Evolutionary conservation across 2,888 invertebrate species (phyloP).

Genomic region (Poecilobothrus nobilitatus): DNA sequence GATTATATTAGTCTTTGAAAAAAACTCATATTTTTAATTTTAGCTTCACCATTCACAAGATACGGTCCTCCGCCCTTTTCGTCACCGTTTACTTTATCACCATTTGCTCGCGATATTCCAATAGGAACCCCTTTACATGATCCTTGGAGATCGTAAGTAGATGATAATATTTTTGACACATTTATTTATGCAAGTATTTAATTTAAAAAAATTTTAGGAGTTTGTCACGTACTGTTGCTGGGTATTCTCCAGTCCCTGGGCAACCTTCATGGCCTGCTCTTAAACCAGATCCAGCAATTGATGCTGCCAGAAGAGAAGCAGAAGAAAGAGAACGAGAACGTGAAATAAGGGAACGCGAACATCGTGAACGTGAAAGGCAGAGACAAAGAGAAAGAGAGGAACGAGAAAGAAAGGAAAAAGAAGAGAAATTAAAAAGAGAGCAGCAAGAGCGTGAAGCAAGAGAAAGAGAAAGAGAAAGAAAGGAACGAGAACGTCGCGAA

Average conservation of each 20-base stretch:
- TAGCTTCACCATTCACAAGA: slow-evolving; percentile 72
- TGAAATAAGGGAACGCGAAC: slow-evolving; percentile 42
- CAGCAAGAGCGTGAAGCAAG: slow-evolving; percentile 53
- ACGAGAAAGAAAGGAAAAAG: slow-evolving; percentile 44
- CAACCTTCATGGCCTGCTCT: slow-evolving; percentile 53
- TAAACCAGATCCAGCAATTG: slow-evolving; percentile 56
- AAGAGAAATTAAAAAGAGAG: slow-evolving; percentile 47
- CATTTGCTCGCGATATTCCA: slow-evolving; percentile 57
- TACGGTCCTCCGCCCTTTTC: slow-evolving; percentile 63
- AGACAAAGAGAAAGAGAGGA: slow-evolving; percentile 41
- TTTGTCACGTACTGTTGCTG: slow-evolving; percentile 52
- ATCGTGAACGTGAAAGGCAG: slow-evolving; percentile 42
- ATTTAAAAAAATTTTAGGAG: slow-evolving; percentile 27
- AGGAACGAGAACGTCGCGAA: slow-evolving; percentile 52
- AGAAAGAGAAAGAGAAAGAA: slow-evolving; percentile 49
- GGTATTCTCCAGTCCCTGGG: slow-evolving; percentile 47
- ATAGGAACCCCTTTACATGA: slow-evolving; percentile 51
- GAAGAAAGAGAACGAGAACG: slow-evolving; percentile 46
- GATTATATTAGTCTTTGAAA: background rate
- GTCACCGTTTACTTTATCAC: slow-evolving; percentile 60
- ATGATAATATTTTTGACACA: background rate
- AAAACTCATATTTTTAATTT: slow-evolving; percentile 38
- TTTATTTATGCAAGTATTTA: background rate
- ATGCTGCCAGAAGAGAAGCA: slow-evolving; percentile 53
- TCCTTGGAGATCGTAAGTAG: slow-evolving; percentile 57